Conservation (phyloP, 1,140 invertebrate genomes). For the Thaumetopoea pityocampa region DNA sequence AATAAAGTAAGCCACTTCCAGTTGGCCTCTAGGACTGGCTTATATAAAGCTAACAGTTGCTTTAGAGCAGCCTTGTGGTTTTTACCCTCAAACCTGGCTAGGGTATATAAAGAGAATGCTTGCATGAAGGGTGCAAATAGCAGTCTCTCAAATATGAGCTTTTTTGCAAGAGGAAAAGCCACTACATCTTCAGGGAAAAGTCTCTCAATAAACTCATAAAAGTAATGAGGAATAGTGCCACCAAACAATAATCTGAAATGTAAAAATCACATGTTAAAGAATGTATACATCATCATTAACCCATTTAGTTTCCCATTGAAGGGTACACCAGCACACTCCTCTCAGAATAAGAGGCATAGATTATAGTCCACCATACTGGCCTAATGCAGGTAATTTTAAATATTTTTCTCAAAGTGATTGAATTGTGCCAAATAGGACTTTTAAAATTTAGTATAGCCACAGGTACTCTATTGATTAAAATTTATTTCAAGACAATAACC, state of each 20-base stretch:
- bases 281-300: background rate
- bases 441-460: no score
- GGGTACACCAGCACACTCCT: no score
- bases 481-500: no score
- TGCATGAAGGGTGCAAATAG: slow-evolving; percentile 83
- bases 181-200: slow-evolving; percentile 75
- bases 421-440: no score
- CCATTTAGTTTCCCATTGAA: background rate
- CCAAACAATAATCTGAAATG: slow-evolving; percentile 80
- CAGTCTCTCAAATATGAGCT: slow-evolving; percentile 80
- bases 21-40: slow-evolving; percentile 79
- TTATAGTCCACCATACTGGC: no score
- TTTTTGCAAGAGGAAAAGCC: slow-evolving; percentile 74
- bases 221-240: slow-evolving; percentile 83
- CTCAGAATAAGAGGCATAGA: no score
- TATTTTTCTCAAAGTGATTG: no score
- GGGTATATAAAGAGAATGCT: slow-evolving; percentile 80
- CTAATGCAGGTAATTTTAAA: no score
- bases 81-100: slow-evolving; percentile 84
- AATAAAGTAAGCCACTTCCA: slow-evolving; percentile 84
- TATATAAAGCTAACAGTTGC: slow-evolving; percentile 79
- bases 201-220: slow-evolving; percentile 79
- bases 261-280: background rate
- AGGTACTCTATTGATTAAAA: no score
- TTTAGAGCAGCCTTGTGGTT: slow-evolving; percentile 77